Evolutionary conservation across 2,888 invertebrate genomes (phyloP).

Genomic region (Isotomurus palustris): DNA sequence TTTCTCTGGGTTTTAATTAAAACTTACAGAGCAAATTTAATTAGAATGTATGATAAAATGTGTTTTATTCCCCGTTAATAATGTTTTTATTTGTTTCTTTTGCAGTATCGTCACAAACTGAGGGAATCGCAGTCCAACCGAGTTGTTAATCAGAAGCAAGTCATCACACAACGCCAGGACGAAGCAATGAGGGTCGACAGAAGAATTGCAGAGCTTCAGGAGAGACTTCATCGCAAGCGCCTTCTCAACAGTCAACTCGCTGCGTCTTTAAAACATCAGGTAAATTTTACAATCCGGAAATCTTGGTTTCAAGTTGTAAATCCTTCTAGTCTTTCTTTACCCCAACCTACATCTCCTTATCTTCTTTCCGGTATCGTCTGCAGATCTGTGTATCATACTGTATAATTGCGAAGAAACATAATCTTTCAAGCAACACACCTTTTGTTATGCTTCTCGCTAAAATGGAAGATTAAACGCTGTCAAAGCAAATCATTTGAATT

Average conservation of each 20-base stretch:
- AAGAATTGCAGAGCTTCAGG: slow-evolving; percentile 88
- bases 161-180: slow-evolving; percentile 79
- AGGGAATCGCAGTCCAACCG: slow-evolving; percentile 91
- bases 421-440: no score
- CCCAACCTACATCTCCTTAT: no score
- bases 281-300: slow-evolving; percentile 16
- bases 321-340: background rate
- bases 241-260: slow-evolving; percentile 73
- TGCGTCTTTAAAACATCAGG: slow-evolving; percentile 45
- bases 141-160: slow-evolving; percentile 81
- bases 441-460: no score
- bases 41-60: no score
- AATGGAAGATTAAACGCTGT: no score
- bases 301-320: background rate
- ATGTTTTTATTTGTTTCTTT: slow-evolving; percentile 45
- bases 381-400: no score
- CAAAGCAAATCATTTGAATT: no score
- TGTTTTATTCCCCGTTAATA: no score
- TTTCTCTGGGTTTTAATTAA: no score
- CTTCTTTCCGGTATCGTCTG: no score
- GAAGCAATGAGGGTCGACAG: slow-evolving; percentile 90
- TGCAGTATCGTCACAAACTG: slow-evolving; percentile 90
- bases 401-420: no score
- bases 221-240: slow-evolving; percentile 80
- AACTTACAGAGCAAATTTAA: no score